phyloP scores from a whole-genome alignment of 2,113 vertebrate species.

The Hippocampus guttulatus region DNA sequence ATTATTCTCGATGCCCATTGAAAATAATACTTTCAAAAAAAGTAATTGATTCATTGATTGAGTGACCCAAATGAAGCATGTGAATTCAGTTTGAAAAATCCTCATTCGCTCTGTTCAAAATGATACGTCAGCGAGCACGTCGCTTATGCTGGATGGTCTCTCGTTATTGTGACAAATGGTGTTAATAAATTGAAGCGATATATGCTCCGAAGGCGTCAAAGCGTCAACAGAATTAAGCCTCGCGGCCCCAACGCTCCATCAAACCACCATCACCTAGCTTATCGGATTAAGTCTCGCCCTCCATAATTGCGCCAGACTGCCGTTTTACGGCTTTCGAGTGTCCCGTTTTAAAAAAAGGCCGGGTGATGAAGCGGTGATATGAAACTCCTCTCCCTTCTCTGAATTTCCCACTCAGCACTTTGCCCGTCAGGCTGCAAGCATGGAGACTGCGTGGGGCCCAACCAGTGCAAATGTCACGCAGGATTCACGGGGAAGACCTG shows the following conservation, averaged over 20 bases:
- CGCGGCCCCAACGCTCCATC: background rate
- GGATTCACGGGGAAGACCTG: slow-evolving; percentile 96
- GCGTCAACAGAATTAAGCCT: background rate
- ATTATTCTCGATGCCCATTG: background rate
- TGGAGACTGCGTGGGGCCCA: slow-evolving; percentile 89
- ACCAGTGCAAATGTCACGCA: slow-evolving; percentile 93
- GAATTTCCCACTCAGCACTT: slow-evolving; percentile 74
- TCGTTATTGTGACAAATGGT: background rate
- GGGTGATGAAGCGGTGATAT: slow-evolving; percentile 35
- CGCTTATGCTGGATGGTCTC: background rate
- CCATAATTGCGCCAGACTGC: slow-evolving; percentile 12
- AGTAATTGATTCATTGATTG: background rate
- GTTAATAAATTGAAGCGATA: background rate
- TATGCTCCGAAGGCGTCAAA: background rate
- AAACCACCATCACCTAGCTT: background rate
- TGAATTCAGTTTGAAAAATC: background rate
- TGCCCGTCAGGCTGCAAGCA: slow-evolving; percentile 94
- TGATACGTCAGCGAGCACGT: background rate
- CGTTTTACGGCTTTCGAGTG: slow-evolving; percentile 25
- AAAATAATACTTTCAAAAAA: background rate
- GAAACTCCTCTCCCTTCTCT: slow-evolving; percentile 51
- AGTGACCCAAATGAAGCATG: background rate
- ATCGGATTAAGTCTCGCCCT: slow-evolving; percentile 1
- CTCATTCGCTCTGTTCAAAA: background rate
- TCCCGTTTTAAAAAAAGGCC: slow-evolving; percentile 32